phyloP scores from a whole-genome alignment of 2,797 vertebrate species.

The Bradypodion pumilum region DNA sequence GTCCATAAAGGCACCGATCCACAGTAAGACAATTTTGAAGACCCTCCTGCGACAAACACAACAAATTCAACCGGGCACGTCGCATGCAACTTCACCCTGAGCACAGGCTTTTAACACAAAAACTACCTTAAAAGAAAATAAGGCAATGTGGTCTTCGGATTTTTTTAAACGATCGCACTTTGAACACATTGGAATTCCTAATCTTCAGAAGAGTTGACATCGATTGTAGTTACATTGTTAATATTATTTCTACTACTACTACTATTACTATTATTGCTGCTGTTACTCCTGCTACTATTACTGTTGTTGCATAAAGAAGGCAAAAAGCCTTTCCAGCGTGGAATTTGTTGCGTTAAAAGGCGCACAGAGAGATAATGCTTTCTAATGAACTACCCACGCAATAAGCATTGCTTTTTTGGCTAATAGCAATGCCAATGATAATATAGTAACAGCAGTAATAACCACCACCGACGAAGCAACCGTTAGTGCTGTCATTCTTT shows the following conservation, averaged over 20 bases:
- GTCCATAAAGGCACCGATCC: not conserved
- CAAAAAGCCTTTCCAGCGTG: not conserved
- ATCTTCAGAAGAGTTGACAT: not conserved
- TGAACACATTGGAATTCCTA: not conserved
- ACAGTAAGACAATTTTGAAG: not conserved
- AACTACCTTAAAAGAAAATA: not conserved
- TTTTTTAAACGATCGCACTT: not conserved
- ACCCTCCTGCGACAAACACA: not conserved
- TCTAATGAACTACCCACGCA: not conserved
- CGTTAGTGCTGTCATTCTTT: not conserved
- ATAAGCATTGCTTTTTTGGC: not conserved
- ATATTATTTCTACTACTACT: not conserved
- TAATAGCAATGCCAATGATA: not conserved
- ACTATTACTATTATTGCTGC: not conserved
- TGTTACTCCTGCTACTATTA: not conserved
- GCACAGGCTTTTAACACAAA: not conserved
- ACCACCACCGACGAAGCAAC: not conserved
- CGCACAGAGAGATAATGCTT: not conserved
- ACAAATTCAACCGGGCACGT: not conserved
- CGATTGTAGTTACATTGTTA: not conserved
- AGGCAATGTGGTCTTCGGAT: not conserved
- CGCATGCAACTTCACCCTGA: slow-evolving; percentile 4
- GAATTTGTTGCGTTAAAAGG: not conserved
- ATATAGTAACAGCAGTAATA: not conserved
- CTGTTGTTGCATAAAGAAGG: not conserved